Evolutionary conservation across 2,888 invertebrate species (phyloP).

Genomic region (Aquatica leii): DNA sequence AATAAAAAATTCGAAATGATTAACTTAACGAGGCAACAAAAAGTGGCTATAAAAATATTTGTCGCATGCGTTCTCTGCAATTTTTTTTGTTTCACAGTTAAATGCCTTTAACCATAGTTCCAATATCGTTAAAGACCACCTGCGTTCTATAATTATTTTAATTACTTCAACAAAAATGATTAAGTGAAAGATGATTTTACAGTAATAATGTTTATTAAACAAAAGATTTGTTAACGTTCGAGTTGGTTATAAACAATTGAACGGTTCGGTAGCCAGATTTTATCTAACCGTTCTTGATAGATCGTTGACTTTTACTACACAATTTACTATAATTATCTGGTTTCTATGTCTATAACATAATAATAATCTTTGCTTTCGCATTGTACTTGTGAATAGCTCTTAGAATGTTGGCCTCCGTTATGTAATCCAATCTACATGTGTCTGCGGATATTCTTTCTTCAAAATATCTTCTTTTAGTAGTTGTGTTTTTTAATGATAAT

Average conservation of each 20-base stretch:
- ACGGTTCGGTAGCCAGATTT: constrained; percentile 32
- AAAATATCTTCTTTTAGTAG: no score
- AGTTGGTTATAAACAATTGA: constrained; percentile 30
- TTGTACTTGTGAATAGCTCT: constrained; percentile 4
- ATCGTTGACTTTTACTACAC: constrained; percentile 23
- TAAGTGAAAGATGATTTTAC: constrained; percentile 18
- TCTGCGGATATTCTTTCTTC: no score
- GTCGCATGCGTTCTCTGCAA: no score
- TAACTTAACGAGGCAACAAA: no score
- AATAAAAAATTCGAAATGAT: no score
- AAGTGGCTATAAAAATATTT: no score
- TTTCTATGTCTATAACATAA: constrained; percentile 13
- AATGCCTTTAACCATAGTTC: no score
- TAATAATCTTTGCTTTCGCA: background rate
- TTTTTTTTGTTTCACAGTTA: no score
- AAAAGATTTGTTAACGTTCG: constrained; percentile 17
- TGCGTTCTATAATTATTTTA: constrained; percentile 31
- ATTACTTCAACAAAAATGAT: constrained; percentile 32
- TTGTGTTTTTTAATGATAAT: no score
- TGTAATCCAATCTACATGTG: background rate
- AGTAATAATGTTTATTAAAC: constrained; percentile 23
- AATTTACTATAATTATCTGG: constrained; percentile 11
- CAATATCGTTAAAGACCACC: constrained; percentile 20
- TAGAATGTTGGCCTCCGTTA: constrained; percentile 9
- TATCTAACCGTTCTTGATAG: constrained; percentile 29